Percentiles rank a stretch among this genome's conserved stretches.
phyloP scores from a whole-genome alignment of 2,888 invertebrate species.

The Phymatocera aterrima region DNA sequence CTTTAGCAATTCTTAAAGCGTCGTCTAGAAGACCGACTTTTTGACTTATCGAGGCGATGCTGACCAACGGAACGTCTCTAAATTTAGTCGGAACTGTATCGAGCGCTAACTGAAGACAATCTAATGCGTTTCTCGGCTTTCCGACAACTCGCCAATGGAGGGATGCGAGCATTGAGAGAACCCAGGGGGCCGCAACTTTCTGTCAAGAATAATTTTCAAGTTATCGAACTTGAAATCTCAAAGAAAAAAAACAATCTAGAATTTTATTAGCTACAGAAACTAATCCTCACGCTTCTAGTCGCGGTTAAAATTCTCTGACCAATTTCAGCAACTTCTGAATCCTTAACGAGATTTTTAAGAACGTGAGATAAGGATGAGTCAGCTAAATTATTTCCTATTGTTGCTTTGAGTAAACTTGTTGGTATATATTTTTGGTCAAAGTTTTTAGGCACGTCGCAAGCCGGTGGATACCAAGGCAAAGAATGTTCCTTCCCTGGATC shows the following conservation, averaged over 20 bases:
- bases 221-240: neutral
- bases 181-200: constrained; percentile 86
- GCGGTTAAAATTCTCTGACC: constrained; percentile 87
- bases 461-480: constrained; percentile 87
- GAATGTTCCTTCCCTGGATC: constrained; percentile 80
- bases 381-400: constrained; percentile 59
- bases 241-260: too few relatives aligned
- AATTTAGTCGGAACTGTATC: constrained; percentile 78
- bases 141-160: constrained; percentile 87
- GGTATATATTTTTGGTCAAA: constrained; percentile 71
- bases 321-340: constrained; percentile 83
- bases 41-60: constrained; percentile 83
- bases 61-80: constrained; percentile 82
- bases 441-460: constrained; percentile 76
- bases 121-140: constrained; percentile 82
- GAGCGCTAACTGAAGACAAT: constrained; percentile 82
- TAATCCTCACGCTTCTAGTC: constrained; percentile 78
- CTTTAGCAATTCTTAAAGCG: constrained; percentile 78
- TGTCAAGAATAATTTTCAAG: constrained; percentile 69
- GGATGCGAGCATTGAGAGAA: constrained; percentile 84
- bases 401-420: constrained; percentile 62
- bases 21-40: constrained; percentile 82
- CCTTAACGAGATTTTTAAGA: constrained; percentile 67
- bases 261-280: too few relatives aligned
- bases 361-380: constrained; percentile 74